phyloP scores from a whole-genome alignment of 2,888 invertebrate species.

The Tryphoninae sp. region DNA sequence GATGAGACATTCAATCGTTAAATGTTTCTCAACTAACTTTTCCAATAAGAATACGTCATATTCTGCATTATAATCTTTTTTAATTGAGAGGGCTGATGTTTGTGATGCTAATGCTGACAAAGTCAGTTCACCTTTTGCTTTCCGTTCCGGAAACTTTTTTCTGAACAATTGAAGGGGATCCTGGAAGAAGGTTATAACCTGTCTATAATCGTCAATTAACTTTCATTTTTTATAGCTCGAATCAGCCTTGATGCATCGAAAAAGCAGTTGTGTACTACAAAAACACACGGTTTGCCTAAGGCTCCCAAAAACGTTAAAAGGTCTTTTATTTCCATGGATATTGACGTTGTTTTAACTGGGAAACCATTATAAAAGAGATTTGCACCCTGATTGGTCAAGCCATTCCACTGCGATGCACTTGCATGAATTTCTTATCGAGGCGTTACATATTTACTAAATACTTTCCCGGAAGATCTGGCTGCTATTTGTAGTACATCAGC shows the following conservation, averaged over 20 bases:
- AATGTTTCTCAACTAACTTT: background rate
- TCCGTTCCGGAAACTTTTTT: background rate
- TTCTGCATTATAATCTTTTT: background rate
- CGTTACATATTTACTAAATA: slow-evolving; percentile 4
- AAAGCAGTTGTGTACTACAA: background rate
- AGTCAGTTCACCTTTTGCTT: background rate
- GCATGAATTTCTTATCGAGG: slow-evolving; percentile 3
- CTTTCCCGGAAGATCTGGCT: slow-evolving; percentile 6
- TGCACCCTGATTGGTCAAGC: background rate
- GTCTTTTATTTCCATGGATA: background rate
- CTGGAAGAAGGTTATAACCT: background rate
- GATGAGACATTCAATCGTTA: background rate
- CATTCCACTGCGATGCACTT: slow-evolving; percentile 1
- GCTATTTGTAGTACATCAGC: slow-evolving; percentile 7
- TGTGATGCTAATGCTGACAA: background rate
- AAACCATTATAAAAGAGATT: background rate
- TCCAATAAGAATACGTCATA: background rate
- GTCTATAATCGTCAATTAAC: background rate
- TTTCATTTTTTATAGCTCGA: background rate
- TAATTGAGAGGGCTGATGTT: background rate
- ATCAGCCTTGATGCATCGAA: background rate
- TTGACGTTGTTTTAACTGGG: background rate
- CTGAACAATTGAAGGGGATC: background rate
- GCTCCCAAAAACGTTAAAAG: background rate
- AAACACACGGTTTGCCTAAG: background rate